These are phyloP conservation scores for Perithous albicinctus DNA, from an alignment of 2,888 invertebrate species.

Conservation along the genomic window DNA sequence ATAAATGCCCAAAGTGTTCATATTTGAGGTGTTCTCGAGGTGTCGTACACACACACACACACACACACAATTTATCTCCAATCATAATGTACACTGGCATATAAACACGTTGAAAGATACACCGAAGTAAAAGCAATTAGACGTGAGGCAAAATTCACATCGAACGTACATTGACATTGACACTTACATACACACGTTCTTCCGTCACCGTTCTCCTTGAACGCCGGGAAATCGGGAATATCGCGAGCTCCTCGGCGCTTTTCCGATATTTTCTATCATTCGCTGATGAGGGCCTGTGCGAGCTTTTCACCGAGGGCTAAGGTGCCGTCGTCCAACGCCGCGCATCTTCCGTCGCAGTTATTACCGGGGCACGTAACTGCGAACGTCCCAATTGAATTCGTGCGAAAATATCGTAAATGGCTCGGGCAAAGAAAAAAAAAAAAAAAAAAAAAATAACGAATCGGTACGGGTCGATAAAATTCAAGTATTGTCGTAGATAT, in stretches of 20 bases:
- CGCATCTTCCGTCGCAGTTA: slow-evolving; percentile 29
- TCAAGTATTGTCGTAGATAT: not conserved
- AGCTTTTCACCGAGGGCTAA: slow-evolving; percentile 58
- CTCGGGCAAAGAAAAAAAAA: no score
- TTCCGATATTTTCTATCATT: slow-evolving; percentile 71
- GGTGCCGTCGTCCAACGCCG: slow-evolving; percentile 18
- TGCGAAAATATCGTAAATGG: not conserved
- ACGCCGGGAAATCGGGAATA: slow-evolving; percentile 54
- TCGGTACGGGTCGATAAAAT: not conserved
- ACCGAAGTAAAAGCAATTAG: not conserved
- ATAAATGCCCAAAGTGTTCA: slow-evolving; percentile 83
- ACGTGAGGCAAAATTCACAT: not conserved
- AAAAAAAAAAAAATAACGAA: not conserved
- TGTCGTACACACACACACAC: slow-evolving; percentile 75
- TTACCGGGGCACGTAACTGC: not conserved
- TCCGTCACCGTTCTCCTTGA: slow-evolving; percentile 63
- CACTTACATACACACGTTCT: slow-evolving; percentile 49
- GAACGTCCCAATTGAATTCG: slow-evolving; percentile 60
- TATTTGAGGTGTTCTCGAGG: slow-evolving; percentile 79
- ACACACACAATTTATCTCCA: slow-evolving; percentile 72
- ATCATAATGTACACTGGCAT: slow-evolving; percentile 47
- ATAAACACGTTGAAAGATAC: slow-evolving; percentile 21
- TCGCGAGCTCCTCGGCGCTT: slow-evolving; percentile 68
- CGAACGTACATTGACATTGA: not conserved
- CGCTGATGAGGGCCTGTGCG: slow-evolving; percentile 62